Evolutionary conservation across 1,140 invertebrate species (phyloP), one percentile per base, ranked within the genome.

Genomic region (Pollicipes pollicipes): DNA sequence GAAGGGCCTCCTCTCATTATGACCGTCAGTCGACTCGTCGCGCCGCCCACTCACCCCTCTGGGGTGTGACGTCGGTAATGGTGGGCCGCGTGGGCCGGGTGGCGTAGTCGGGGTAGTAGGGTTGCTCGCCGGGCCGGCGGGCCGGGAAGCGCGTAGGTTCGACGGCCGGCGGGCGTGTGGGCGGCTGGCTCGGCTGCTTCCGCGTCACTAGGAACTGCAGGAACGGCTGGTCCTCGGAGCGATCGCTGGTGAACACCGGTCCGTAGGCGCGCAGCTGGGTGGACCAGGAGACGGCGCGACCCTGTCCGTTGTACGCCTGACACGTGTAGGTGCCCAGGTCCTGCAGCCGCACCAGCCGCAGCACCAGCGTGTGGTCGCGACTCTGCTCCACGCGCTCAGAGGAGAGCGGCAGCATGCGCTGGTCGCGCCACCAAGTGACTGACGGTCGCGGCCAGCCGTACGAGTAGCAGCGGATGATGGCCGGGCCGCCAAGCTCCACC

Each of bases 351-450:
- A 95, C 85, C 0, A 84, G 81, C 68, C 85, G 82, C 75, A 95
- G 90, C 63, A 86, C 81, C 4, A 95, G 81, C 0, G 87, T 86
- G 77, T 85, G 86, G 76, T 92, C 89, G 28, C 84, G 83, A 30
- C 85, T 82, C 74, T 90, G 87, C 76, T 92, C 87, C 74, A 88
- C 91, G 28, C 85, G 81, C 2, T 85, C 80, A 63, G 87, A 88
- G 64, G 82, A 83, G 27, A 90, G 79, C 0, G 90, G 89, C 21
- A 86, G 77, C 76, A 91, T 84, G 77, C 88, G 84, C 21, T 85
- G 83, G n/a, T 89, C 88, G 66, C 86, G 84, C 88, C 90, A 93
- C 93, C 93, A 95, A 26, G 87, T 90, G 26, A 95, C 87, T 28
- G 83, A 80, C 0, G 92, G 91, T 64, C 83, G 79, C 0, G 93